Evolutionary conservation across 1,140 invertebrate species (phyloP).

Genomic region (Heterodera carotae): DNA sequence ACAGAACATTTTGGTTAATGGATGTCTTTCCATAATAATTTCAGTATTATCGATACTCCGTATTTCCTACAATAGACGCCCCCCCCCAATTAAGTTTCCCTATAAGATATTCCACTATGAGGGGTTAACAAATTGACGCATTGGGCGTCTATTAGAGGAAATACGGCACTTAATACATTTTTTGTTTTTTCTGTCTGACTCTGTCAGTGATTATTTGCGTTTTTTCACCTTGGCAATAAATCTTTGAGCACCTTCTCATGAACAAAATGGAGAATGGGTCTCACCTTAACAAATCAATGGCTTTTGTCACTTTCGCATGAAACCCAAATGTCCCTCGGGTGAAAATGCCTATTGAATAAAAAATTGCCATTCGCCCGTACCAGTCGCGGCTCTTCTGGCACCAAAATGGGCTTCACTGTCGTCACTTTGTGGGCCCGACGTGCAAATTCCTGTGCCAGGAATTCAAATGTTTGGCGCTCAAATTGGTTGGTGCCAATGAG

Average conservation of each 20-base stretch:
- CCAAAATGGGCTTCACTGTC: constrained; percentile 63
- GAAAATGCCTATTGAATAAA: too few relatives aligned
- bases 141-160: too few relatives aligned
- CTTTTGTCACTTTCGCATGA: neutral
- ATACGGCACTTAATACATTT: neutral
- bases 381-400: constrained; percentile 63
- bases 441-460: constrained; percentile 63
- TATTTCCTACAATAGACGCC: too few relatives aligned
- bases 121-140: too few relatives aligned
- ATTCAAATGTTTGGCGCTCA: constrained; percentile 60
- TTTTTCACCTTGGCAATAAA: constrained; percentile 56
- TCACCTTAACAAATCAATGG: constrained; percentile 21
- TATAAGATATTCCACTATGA: too few relatives aligned
- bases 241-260: constrained; percentile 61
- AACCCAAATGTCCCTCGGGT: too few relatives aligned
- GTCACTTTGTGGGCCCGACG: constrained; percentile 59
- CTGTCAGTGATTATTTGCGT: too few relatives aligned
- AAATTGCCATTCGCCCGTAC: too few relatives aligned
- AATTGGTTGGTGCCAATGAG: constrained; percentile 64
- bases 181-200: neutral
- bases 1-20: too few relatives aligned
- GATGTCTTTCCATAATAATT: too few relatives aligned
- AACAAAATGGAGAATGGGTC: constrained; percentile 58
- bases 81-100: too few relatives aligned
- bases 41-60: too few relatives aligned